Evolutionary conservation across 2,888 invertebrate species (phyloP).

Genomic region (Amblyteles armatorius): DNA sequence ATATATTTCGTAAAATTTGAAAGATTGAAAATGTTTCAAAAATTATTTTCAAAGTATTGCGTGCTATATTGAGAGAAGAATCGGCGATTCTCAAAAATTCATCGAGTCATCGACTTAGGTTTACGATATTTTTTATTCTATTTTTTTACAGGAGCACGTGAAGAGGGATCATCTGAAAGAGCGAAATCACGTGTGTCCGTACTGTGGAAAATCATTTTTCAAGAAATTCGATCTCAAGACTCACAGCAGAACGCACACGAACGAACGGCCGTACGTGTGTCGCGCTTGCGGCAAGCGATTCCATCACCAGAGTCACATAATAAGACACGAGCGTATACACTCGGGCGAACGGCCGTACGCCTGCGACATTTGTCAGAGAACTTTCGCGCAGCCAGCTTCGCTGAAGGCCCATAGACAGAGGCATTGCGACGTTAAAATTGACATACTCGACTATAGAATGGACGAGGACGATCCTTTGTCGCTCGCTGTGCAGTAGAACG

Average conservation of each 20-base stretch:
- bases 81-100: no score
- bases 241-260: constrained; percentile 82
- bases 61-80: no score
- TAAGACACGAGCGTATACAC: constrained; percentile 83
- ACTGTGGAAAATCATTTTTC: constrained; percentile 82
- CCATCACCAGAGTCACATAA: constrained; percentile 82
- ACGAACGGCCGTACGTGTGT: constrained; percentile 83
- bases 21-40: no score
- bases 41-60: no score
- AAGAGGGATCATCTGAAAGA: constrained; percentile 83
- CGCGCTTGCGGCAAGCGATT: constrained; percentile 82
- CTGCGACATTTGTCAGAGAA: constrained; percentile 78
- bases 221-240: constrained; percentile 83
- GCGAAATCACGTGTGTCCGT: constrained; percentile 79
- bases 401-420: constrained; percentile 77
- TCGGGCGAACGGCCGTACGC: constrained; percentile 78
- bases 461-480: constrained; percentile 75
- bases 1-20: no score
- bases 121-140: background rate
- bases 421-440: constrained; percentile 74
- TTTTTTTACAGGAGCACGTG: constrained; percentile 79
- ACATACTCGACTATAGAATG: constrained; percentile 76
- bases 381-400: constrained; percentile 78
- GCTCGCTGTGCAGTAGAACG: constrained; percentile 52
- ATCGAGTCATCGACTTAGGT: no score